A percentile compares a stretch with the other conserved stretches of the same genome.
Evolutionary conservation across 64 coral and sea anemone genomes (phyloP).

Genomic region (Porites lutea): DNA sequence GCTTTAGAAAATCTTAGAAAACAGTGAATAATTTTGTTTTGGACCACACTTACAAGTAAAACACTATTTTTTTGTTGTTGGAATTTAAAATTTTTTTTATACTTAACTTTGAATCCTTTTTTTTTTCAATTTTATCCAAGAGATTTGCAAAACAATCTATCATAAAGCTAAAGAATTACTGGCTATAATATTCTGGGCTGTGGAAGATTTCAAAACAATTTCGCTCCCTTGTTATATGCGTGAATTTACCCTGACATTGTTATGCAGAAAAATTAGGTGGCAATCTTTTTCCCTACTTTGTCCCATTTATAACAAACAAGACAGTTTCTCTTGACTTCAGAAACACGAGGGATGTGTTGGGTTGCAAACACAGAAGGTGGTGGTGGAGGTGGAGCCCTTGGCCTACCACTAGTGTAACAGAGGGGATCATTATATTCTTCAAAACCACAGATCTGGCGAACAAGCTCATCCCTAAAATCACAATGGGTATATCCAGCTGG

Average conservation of each 20-base stretch:
- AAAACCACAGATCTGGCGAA: conserved; percentile 58
- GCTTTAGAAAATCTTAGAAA: too few species aligned
- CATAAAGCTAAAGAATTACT: background rate
- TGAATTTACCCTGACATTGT: conserved; percentile 50
- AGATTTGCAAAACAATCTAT: background rate
- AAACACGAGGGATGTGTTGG: conserved; percentile 60
- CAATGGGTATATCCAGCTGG: conserved; percentile 22
- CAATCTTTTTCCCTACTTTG: conserved; percentile 55
- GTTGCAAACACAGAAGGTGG: conserved; percentile 36
- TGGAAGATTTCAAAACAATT: conserved; percentile 70
- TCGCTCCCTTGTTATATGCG: conserved; percentile 29
- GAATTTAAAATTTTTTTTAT: too few species aligned
- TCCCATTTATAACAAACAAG: conserved; percentile 75
- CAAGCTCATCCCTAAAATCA: conserved; percentile 56
- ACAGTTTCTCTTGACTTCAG: conserved; percentile 60
- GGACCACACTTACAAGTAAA: too few species aligned
- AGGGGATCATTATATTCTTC: conserved; percentile 60
- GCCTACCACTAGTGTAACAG: background rate
- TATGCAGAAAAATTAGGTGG: conserved; percentile 61
- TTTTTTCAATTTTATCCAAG: too few species aligned
- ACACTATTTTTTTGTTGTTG: too few species aligned
- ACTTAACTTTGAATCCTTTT: too few species aligned
- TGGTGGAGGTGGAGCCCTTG: background rate
- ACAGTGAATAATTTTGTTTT: too few species aligned
- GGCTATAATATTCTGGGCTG: conserved; percentile 53